Evolutionary conservation across 2,113 vertebrate species (phyloP).

Genomic region (Crotophaga sulcirostris): DNA sequence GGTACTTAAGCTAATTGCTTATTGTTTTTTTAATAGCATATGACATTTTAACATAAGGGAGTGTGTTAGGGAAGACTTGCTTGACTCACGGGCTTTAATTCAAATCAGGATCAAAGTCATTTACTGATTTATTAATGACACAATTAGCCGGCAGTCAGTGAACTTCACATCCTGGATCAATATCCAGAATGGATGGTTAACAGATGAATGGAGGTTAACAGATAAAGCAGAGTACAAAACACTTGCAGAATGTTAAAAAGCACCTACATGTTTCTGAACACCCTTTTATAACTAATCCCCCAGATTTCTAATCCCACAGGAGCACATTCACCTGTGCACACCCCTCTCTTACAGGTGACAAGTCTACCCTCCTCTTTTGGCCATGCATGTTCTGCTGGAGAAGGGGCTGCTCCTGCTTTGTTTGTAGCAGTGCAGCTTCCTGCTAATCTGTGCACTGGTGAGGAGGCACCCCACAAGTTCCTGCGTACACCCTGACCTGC

Average conservation of each 20-base stretch:
- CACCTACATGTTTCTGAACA: background rate
- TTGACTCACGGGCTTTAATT: background rate
- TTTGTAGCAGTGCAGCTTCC: background rate
- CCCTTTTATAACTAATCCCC: background rate
- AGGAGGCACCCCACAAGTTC: background rate
- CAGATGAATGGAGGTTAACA: background rate
- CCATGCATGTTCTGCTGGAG: background rate
- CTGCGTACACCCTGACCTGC: rapidly evolving
- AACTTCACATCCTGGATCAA: background rate
- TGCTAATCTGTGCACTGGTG: rapidly evolving
- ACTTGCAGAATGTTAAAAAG: background rate
- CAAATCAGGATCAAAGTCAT: background rate
- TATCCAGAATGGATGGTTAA: background rate
- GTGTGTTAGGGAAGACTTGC: background rate
- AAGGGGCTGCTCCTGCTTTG: background rate
- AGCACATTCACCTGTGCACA: rapidly evolving
- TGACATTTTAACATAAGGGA: background rate
- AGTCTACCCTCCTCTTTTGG: background rate
- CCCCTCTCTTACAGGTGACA: background rate
- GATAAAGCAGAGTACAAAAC: background rate
- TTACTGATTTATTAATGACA: conserved; percentile 43
- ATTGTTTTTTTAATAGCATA: background rate
- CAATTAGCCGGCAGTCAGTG: background rate
- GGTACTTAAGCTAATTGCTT: conserved; percentile 19
- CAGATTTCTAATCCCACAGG: background rate